Percentiles rank a stretch among this genome's conserved stretches.
Evolutionary conservation across 2,888 invertebrate species (phyloP).

Genomic region (Eurois occulta): DNA sequence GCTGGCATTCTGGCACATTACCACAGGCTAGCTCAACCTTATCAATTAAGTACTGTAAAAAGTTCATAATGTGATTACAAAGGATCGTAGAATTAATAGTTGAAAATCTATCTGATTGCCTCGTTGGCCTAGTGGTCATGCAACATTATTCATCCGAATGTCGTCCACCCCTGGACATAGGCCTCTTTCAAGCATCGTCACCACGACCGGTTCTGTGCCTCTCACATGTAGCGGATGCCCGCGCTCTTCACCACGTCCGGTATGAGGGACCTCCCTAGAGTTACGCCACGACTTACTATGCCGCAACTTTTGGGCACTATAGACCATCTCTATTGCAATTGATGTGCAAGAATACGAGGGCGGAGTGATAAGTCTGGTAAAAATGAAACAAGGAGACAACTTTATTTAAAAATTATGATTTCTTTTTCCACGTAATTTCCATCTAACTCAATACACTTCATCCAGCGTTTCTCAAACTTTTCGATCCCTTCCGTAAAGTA

Average conservation of each 20-base stretch:
- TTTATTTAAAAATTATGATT: too few species aligned
- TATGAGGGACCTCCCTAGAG: background rate
- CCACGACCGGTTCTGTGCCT: background rate
- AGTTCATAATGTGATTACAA: background rate
- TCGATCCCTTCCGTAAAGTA: too few species aligned
- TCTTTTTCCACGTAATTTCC: too few species aligned
- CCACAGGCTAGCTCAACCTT: slow-evolving; percentile 93
- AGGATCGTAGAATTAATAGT: background rate
- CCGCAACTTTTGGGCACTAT: background rate
- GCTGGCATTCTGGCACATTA: slow-evolving; percentile 94
- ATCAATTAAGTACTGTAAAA: slow-evolving; percentile 95
- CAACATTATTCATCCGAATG: background rate
- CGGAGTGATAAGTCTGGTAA: too few species aligned
- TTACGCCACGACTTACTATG: background rate
- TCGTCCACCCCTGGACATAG: background rate
- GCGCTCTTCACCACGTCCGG: background rate
- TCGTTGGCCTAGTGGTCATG: background rate
- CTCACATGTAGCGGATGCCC: background rate
- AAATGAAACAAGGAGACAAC: too few species aligned
- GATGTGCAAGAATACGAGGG: background rate
- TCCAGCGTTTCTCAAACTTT: too few species aligned
- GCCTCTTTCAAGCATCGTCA: background rate
- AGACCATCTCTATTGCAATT: background rate
- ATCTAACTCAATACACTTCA: too few species aligned
- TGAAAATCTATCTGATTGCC: background rate